These are phyloP conservation scores for Actinernus sp. DNA, from an alignment of 92 coral and sea anemone genomes.

Conservation along the genomic window DNA sequence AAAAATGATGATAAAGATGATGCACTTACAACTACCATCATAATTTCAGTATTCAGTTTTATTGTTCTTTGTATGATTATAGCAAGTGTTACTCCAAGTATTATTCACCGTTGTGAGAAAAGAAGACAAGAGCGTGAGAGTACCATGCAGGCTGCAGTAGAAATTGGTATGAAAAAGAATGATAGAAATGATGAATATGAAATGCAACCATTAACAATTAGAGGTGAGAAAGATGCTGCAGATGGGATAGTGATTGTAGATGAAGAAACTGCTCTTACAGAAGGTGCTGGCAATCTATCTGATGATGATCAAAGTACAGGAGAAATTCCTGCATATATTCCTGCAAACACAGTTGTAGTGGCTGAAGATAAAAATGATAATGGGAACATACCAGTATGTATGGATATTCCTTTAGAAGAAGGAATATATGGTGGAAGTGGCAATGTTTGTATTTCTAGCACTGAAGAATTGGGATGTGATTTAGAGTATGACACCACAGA, in stretches of 20 bases:
- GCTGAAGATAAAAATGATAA: slow-evolving; percentile 1
- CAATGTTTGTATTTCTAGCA: not conserved
- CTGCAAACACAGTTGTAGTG: not conserved
- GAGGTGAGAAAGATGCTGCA: slow-evolving; percentile 6
- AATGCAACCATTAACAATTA: slow-evolving; percentile 14
- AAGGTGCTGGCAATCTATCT: slow-evolving; percentile 20
- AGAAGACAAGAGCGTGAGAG: slow-evolving; percentile 32
- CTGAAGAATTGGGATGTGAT: slow-evolving; percentile 24
- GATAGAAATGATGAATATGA: slow-evolving; percentile 22
- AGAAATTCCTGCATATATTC: not conserved
- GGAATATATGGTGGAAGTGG: slow-evolving; percentile 3
- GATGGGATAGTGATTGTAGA: slow-evolving; percentile 38
- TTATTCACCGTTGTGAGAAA: slow-evolving; percentile 69
- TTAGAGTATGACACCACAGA: slow-evolving; percentile 63
- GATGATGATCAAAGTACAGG: not conserved
- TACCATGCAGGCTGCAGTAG: slow-evolving; percentile 21
- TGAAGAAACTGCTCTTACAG: slow-evolving; percentile 30
- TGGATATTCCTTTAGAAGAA: not conserved
- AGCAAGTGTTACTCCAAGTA: slow-evolving; percentile 68
- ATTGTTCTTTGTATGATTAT: slow-evolving; percentile 78
- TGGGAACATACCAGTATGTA: not conserved
- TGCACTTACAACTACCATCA: slow-evolving; percentile 71
- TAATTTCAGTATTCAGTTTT: slow-evolving; percentile 72
- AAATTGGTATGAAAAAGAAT: slow-evolving; percentile 9
- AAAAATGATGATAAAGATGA: slow-evolving; percentile 53